A percentile compares a stretch with the other conserved stretches of the same genome.
Evolutionary conservation across 2,113 vertebrate genomes (phyloP).

Genomic region (Mohoua ochrocephala): DNA sequence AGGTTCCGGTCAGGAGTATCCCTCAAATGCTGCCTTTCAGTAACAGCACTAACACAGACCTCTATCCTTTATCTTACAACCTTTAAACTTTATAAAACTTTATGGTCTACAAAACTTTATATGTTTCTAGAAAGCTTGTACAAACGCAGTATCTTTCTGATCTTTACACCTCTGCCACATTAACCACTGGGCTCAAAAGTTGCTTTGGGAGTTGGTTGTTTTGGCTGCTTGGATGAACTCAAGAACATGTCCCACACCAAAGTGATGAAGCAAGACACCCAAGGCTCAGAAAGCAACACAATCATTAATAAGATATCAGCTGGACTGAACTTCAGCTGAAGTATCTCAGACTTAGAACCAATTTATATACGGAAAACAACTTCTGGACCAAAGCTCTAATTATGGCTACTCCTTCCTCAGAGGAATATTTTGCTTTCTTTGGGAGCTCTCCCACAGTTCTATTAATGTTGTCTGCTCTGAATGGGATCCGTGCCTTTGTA

Average conservation of each 20-base stretch:
- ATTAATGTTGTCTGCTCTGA: neutral
- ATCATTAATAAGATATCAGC: neutral
- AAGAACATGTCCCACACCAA: neutral
- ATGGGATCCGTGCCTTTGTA: neutral
- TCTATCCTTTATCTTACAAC: neutral
- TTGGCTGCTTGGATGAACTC: neutral
- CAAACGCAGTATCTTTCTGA: neutral
- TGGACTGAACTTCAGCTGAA: neutral
- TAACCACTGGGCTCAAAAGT: neutral
- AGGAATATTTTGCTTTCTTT: neutral
- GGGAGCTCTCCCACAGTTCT: neutral
- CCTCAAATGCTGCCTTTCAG: neutral
- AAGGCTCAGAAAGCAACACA: neutral
- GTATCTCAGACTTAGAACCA: neutral
- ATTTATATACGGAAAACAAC: neutral
- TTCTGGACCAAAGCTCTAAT: neutral
- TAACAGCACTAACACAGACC: neutral
- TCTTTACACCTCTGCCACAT: neutral
- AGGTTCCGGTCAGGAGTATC: neutral
- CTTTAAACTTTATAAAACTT: neutral
- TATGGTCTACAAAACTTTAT: neutral
- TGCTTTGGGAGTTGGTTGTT: neutral
- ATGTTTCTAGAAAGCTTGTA: neutral
- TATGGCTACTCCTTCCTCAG: neutral
- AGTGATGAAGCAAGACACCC: neutral